phyloP scores from a whole-genome alignment of 2,797 vertebrate genomes.

The Tokudaia muenninki region DNA sequence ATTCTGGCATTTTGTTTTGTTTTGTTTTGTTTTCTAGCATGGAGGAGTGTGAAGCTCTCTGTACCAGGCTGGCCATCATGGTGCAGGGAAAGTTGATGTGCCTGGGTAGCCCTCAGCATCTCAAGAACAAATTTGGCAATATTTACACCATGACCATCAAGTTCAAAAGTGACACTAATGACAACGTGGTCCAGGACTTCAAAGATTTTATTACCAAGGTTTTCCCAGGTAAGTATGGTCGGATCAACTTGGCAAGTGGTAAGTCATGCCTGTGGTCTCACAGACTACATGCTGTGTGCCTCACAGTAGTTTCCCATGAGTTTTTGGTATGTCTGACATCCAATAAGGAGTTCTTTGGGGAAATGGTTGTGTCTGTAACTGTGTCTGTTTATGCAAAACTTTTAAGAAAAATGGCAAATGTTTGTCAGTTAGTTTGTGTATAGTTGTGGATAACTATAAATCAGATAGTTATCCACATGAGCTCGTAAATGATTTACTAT shows the following conservation, averaged over 20 bases:
- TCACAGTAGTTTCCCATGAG: neutral
- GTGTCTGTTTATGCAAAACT: neutral
- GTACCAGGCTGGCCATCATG: conserved; percentile 76
- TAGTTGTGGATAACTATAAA: too few relatives aligned
- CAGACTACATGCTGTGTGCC: neutral
- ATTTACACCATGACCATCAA: conserved; percentile 68
- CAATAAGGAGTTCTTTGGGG: neutral
- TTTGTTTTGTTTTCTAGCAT: conserved; percentile 64
- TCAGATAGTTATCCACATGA: neutral
- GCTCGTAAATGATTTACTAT: neutral
- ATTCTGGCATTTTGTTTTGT: conserved; percentile 42
- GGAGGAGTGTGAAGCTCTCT: conserved; percentile 77
- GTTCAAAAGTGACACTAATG: conserved; percentile 64
- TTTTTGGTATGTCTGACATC: neutral
- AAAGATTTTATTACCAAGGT: conserved; percentile 42
- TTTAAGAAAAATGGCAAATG: neutral
- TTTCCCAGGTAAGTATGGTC: conserved; percentile 73
- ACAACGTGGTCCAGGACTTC: conserved; percentile 65
- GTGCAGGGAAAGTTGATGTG: conserved; percentile 63
- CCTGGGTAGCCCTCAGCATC: conserved; percentile 77
- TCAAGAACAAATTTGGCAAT: conserved; percentile 76
- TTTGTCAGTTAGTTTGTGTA: too few relatives aligned
- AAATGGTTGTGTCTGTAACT: neutral
- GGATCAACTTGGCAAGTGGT: neutral
- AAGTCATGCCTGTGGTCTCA: neutral